Evolutionary conservation across 2,888 invertebrate genomes (phyloP).

Genomic region (Dendrolimus pini): DNA sequence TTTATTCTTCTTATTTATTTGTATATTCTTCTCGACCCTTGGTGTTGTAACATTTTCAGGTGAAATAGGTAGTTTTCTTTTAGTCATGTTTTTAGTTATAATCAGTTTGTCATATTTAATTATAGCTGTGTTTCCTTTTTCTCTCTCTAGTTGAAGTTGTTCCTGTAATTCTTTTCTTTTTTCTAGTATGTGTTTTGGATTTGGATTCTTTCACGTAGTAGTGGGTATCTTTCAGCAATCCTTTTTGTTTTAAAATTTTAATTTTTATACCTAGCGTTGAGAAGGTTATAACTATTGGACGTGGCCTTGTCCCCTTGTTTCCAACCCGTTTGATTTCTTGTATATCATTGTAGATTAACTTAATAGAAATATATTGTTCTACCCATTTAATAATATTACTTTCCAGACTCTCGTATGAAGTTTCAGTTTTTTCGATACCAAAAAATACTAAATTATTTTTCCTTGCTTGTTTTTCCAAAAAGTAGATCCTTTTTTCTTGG

Average conservation of each 20-base stretch:
- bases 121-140: too few species aligned
- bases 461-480: too few species aligned
- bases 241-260: slow-evolving; percentile 7
- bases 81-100: too few species aligned
- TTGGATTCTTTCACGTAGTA: slow-evolving; percentile 8
- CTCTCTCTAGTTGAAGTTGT: too few species aligned
- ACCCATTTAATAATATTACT: slow-evolving; percentile 9
- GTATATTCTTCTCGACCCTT: too few species aligned
- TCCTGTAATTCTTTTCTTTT: too few species aligned
- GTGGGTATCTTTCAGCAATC: slow-evolving; percentile 6
- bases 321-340: slow-evolving; percentile 11
- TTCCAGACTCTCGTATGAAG: too few species aligned
- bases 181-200: slow-evolving; percentile 7
- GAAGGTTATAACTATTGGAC: slow-evolving; percentile 10
- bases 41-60: too few species aligned
- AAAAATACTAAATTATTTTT: slow-evolving; percentile 14
- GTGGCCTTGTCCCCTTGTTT: slow-evolving; percentile 10
- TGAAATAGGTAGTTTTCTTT: too few species aligned
- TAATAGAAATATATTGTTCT: slow-evolving; percentile 7
- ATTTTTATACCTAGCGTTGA: slow-evolving; percentile 8
- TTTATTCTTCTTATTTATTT: too few species aligned
- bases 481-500: too few species aligned
- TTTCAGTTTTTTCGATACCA: slow-evolving; percentile 4
- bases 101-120: too few species aligned
- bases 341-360: slow-evolving; percentile 7